Conservation (phyloP, 1,140 invertebrate species). For the Drosophila kohkoa region DNA sequence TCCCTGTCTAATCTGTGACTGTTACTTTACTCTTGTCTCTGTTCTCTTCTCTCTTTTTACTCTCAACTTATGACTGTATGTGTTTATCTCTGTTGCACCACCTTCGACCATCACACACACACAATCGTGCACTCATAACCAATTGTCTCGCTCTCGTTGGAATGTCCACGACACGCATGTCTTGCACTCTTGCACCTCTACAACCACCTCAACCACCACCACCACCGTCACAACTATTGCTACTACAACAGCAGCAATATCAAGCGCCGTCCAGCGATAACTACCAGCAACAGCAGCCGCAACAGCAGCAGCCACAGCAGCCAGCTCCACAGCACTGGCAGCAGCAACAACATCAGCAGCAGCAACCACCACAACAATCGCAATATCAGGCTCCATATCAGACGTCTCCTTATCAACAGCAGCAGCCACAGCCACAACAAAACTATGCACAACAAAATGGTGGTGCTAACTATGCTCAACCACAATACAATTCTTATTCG, state of each 20-base stretch:
- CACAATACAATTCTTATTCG: conserved; percentile 83
- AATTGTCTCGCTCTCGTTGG: conserved; percentile 41
- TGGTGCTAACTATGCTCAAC: conserved; percentile 76
- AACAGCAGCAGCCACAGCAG: conserved; percentile 83
- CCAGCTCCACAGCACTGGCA: conserved; percentile 68
- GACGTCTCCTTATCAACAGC: conserved; percentile 46
- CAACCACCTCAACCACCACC: conserved; percentile 50
- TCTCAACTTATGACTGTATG: conserved; percentile 6
- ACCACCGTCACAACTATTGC: conserved; percentile 48
- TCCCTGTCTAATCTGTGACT: conserved; percentile 26
- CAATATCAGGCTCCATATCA: conserved; percentile 35
- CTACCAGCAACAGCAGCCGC: conserved; percentile 52
- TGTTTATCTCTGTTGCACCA: conserved; percentile 39
- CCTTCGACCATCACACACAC: conserved; percentile 1
- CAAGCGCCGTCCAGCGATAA: conserved; percentile 39
- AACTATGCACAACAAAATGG: conserved; percentile 73
- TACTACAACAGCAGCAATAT: conserved; percentile 79
- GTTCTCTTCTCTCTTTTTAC: conserved; percentile 23
- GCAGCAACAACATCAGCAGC: conserved; percentile 57
- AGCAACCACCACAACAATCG: conserved; percentile 24
- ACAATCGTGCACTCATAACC: not conserved
- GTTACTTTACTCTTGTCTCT: conserved; percentile 49
- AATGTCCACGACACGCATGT: conserved; percentile 19
- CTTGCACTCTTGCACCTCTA: conserved; percentile 55
- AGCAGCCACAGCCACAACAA: conserved; percentile 53